Conservation (phyloP, 2,888 invertebrate species). For the Myopa tessellatipennis region DNA sequence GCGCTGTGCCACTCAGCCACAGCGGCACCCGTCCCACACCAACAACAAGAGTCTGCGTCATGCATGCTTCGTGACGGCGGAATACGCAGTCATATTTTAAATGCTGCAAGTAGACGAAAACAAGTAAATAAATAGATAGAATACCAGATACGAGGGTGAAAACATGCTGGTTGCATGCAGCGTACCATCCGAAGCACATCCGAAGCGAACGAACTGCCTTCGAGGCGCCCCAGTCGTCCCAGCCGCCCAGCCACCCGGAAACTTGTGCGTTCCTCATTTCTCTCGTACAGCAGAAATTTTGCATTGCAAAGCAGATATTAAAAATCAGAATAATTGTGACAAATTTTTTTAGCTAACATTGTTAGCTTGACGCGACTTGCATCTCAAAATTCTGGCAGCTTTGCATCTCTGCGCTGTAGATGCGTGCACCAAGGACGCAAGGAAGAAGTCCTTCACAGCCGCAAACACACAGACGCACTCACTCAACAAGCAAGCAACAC, state of each 20-base stretch:
- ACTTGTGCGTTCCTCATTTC: not conserved
- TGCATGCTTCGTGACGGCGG: constrained; percentile 7
- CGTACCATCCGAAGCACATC: not conserved
- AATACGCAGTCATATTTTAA: constrained; percentile 17
- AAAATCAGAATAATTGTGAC: constrained; percentile 63
- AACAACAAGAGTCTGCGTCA: not conserved
- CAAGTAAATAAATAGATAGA: constrained; percentile 4
- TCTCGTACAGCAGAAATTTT: constrained; percentile 55
- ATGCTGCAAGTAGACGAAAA: constrained; percentile 11
- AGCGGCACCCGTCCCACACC: not conserved
- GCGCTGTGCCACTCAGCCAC: not conserved
- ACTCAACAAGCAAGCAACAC: not conserved
- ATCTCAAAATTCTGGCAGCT: constrained; percentile 15
- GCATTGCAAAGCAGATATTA: constrained; percentile 64
- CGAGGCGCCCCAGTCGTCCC: too few relatives aligned
- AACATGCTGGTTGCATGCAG: not conserved
- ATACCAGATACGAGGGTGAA: not conserved
- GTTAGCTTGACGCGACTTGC: not conserved
- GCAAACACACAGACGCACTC: not conserved
- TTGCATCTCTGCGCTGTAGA: not conserved
- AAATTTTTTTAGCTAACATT: constrained; percentile 54
- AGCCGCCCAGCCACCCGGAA: not conserved
- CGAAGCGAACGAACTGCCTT: too few relatives aligned
- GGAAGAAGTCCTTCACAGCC: not conserved
- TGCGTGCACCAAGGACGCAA: constrained; percentile 6